Base-by-base conservation (phyloP, 2,797 vertebrate species). In the Fundulus diaphanus region DNA sequence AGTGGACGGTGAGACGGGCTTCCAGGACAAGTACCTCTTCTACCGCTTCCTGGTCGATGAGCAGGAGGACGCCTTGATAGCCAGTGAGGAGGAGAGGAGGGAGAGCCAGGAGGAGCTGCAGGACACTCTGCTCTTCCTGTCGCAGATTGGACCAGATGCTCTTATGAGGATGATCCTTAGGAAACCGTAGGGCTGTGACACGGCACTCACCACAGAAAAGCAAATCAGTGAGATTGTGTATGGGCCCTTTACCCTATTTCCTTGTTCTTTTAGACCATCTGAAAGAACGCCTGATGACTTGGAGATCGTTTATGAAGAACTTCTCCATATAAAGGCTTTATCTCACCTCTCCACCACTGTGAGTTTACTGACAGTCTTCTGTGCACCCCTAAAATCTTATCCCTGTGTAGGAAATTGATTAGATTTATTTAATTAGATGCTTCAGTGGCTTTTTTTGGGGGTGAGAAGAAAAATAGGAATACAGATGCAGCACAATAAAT, bases 11-110 rank as follows among this genome's bases (percentile, higher is more conserved):
- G 97, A 99, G 49, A 95, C 96, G 78, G 92, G 95, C 90, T 99
- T 99, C 93, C 98, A 99, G 94, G 98, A 99, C 92, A 99, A 99
- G 88, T 99, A 99, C 87, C 95, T 99, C 72, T 99, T 99, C 93
- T 99, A 99, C 90, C 98, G 98, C 76, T 99, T 99, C 94, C 94
- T 99, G 93, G 97, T 98, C 0, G 98, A 99, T 20, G 98, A 99
- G 82, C 88, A 82, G 4, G 98, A 98, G 63, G 97, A 97, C 37
- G 91, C 95, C 24, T 92, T 94, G 74, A 83, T 96, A 71, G 97
- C 96, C 68, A 96, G 92, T 0, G 97, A 99, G 70, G 97, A 98
- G 52, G 97, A 99, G 89, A 96, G 92, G 79, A 97, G 94, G 87
- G 97, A 98, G 85, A 97, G 96, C 80, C 97, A 97, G 13, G 98